Evolutionary conservation across 1,140 invertebrate genomes (phyloP).

Genomic region (Muscidifurax raptorellus): DNA sequence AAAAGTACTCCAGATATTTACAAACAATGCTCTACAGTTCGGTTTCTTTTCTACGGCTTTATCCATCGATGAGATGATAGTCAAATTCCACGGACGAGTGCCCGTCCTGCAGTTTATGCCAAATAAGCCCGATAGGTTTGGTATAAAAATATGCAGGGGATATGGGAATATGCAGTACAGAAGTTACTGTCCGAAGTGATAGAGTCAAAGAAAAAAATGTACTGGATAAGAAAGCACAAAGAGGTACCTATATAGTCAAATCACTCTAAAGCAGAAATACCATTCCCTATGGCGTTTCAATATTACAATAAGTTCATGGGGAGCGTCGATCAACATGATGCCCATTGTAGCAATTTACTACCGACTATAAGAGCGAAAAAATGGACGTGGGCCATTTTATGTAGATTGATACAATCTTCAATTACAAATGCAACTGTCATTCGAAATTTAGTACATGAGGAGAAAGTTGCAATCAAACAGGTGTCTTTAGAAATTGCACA

Average conservation of each 20-base stretch:
- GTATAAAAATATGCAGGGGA: constrained; percentile 43
- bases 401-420: constrained; percentile 52
- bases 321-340: constrained; percentile 43
- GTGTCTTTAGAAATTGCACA: constrained; percentile 34
- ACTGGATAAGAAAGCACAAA: constrained; percentile 13
- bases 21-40: constrained; percentile 31
- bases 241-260: constrained; percentile 36
- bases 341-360: constrained; percentile 52
- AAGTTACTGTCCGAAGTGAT: constrained; percentile 21
- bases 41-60: constrained; percentile 33
- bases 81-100: constrained; percentile 40
- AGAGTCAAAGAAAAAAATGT: constrained; percentile 23
- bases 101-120: constrained; percentile 43
- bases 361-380: constrained; percentile 51
- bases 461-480: constrained; percentile 13
- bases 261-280: constrained; percentile 10
- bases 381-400: constrained; percentile 53
- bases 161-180: constrained; percentile 36
- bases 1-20: constrained; percentile 26
- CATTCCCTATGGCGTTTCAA: neutral
- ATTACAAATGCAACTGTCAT: constrained; percentile 53
- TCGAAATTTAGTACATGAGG: constrained; percentile 34
- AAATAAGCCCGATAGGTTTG: constrained; percentile 35
- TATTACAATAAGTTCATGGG: constrained; percentile 18
- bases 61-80: constrained; percentile 43